Base-by-base conservation (phyloP, 1,140 invertebrate species). In the Dendrolimus kikuchii region DNA sequence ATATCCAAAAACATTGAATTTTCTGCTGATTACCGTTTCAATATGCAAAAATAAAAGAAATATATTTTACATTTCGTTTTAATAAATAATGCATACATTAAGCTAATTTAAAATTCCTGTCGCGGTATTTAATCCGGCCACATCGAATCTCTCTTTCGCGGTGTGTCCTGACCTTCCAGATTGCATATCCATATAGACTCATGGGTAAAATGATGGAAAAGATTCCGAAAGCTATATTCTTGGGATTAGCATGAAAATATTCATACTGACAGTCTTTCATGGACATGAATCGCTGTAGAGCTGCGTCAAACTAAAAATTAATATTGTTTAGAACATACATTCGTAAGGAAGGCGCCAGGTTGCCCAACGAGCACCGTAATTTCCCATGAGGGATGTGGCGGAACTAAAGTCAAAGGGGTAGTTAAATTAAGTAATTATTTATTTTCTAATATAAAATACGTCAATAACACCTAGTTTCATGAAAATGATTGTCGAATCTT, bases 241-340 rank as follows among this genome's bases (percentile, higher is more conserved):
- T 90, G 0, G 83, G 68, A 9, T 88, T 92, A 36, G 91, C 88
- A 66, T 89, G 90, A 74, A 94, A 95, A 65, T 91, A 83, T 23
- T 94, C 90, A 57, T 81, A 89, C 40, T 89, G 83, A 7, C 76
- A 88, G 0, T 88, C 81, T 71, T 90, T 89, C 89, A 93, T 90
- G 0, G 93, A 88, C 51, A 90, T 71, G 65, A 88, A 94, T 51
- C 93, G 88, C 64, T 93, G 90, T 6, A 95, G 57, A 10, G 90
- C 92, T 48, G 90, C 78, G 85, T 96, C 95, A 81, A 95, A 92
- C 94, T 96, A 75, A 53, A 90, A 90, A 67, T 70, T 74, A 71
- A 68, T 74, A 64, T 40, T 46, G n/a, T 65, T 68, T 46, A 50
- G 8, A 59, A 23, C 23, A 23, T 23, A n/a, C n/a, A 23, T 23